Base-by-base conservation (phyloP, 53 echinoderm and acorn worm genomes). In the Holothuria scabra region DNA sequence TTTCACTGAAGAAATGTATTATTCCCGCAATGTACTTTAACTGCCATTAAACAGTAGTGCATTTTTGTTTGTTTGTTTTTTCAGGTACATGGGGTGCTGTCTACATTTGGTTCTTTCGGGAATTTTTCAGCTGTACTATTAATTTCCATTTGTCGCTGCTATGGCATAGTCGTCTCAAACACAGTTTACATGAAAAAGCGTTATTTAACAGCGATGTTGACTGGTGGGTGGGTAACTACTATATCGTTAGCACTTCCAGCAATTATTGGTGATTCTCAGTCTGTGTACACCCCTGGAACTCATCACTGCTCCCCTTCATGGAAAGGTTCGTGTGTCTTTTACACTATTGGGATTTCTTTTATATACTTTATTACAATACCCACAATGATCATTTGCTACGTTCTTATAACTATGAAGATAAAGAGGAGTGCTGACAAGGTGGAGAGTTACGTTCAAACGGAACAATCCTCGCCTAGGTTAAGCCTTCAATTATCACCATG, bases 41-140 rank as follows among this genome's bases (percentile, higher is more conserved):
- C n/a, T 41, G 10, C 41, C 41, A 41, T 41, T 41, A 41, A 41
- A 41, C 2, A 5, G 41, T 41, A 0, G 10, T 8, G 2, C 10
- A 5, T 41, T 41, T 6, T 0, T 37, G 7, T 8, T 30, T 33
- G 1, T 33, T 8, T 8, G 12, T 29, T 30, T 65, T 28, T n/a
- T n/a, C n/a, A 72, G 72, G 5, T 72, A 34, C 72, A 72, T 48
- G 72, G 72, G 25, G 5, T 72, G 46, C 48, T 72, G 19, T 44
- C 72, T 19, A 16, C 0, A 0, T 13, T 44, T 7, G 72, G 72
- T 23, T 72, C 24, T 38, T 72, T 72, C 28, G 72, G 72, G 22
- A 72, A 72, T 72, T 72, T 72, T 48, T 72, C 72, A 41, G 72
- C 72, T n/a, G 48, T 72, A 14, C 13, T 34, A 23, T 30, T 72